Evolutionary conservation across 2,797 vertebrate genomes (phyloP), one percentile per base, ranked within the genome.

Genomic region (Apogon talboti): DNA sequence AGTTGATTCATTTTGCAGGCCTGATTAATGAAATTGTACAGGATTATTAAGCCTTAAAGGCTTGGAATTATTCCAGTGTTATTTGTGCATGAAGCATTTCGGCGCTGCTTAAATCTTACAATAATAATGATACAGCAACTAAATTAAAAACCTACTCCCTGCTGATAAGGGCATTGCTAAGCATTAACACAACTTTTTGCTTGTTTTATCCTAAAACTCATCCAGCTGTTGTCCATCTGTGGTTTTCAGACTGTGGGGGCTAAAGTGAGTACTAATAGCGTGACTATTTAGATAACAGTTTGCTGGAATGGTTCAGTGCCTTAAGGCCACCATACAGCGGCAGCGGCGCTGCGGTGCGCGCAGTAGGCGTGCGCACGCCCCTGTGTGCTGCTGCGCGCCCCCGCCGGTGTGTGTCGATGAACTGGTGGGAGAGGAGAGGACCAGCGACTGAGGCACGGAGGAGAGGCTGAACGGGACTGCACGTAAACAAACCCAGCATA

Each of bases 301-400:
- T 61, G 19, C 37, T 7, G 2, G 51, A 66, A 47, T 7, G 44
- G 19, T 48, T 84, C 68, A 54, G 45, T 62, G 80, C 68, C 75
- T 75, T 8, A 13, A 67, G 70, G 87, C 85, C 84, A 72, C 87
- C 83, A 64, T 69, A 50, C 69, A 33, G 48, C 74, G 65, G 77
- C 47, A 55, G 89, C 75, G 87, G 86, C 90, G 86, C 91, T 88
- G 89, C 86, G 66, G 87, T 66, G 84, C 85, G 79, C 76, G 74
- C 71, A 71, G 37, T 35, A 73, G 55, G 81, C 66, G 67, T 80
- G 84, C 83, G 82, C 86, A 69, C 69, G 69, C 58, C 79, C 74
- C 54, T 63, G 69, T 70, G 74, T 28, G 74, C 63, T 37, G 79
- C 77, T 84, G 87, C 87, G 80, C 84, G 78, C 76, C 70, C 75